Evolutionary conservation across 2,797 vertebrate species (phyloP), one percentile per base, ranked within the genome.

Genomic region (Kryptopterus vitreolus): DNA sequence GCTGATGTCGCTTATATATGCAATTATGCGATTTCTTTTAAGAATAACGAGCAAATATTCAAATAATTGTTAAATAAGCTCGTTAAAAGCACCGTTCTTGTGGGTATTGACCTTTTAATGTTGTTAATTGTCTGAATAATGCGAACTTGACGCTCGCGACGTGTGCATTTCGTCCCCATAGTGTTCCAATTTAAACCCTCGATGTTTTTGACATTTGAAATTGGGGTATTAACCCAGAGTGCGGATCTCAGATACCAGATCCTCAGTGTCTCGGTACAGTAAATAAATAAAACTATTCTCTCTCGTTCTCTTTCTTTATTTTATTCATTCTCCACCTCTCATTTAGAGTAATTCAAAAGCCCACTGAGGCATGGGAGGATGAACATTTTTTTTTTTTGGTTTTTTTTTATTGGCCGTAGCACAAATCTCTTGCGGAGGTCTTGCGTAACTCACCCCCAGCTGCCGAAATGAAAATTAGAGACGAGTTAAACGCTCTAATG

Each of bases 171-270:
- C 79, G 83, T 79, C 70, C 79, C 79, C 68, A 88, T 80, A 91
- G 91, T 88, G 89, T n/a, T 90, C 89, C 88, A 89, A 88, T 87
- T 89, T 81, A 73, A n/a, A 81, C 85, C 72, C 80, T 80, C 38
- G 73, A 84, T 81, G 78, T 75, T 80, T 84, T 80, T 87, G 86
- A 84, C 87, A 87, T 87, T 87, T 84, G 46, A 83, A 86, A 86
- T 85, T 79, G 82, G n/a, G 77, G 80, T 83, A 82, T 87, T 82
- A 83, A 85, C 83, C 82, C 79, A 62, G 79, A 83, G 75, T 77
- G 29, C 78, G 22, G 68, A 83, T 84, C 77, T 82, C 59, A 82
- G 31, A 79, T 83, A 83, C 57, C 77, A 83, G 79, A 81, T 83
- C 78, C 66, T 48, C 55, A 24, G 75, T 74, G 62, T 72, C 2